A percentile compares a stretch with the other conserved stretches of the same genome.
These are phyloP conservation scores for Ips typographus DNA, from an alignment of 1,140 invertebrate species.

Conservation along the genomic window DNA sequence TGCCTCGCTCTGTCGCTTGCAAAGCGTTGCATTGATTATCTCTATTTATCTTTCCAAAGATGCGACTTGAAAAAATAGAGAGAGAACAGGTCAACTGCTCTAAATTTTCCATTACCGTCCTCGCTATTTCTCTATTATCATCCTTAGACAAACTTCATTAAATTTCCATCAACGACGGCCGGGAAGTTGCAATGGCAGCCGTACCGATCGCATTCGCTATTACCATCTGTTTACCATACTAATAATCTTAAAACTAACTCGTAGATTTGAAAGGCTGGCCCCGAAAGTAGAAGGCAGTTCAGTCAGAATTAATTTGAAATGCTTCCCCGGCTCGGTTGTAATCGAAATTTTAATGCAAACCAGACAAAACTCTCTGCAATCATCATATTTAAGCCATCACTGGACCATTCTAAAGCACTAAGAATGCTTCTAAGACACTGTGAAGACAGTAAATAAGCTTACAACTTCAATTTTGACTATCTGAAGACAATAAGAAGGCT, in stretches of 20 bases:
- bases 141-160: conserved; percentile 27
- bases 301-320: too few species aligned
- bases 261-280: conserved; percentile 21
- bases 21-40: conserved; percentile 32
- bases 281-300: too few species aligned
- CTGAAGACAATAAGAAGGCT: too few species aligned
- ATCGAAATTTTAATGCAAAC: too few species aligned
- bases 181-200: conserved; percentile 20
- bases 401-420: too few species aligned
- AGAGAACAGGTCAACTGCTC: conserved; percentile 8
- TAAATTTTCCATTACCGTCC: conserved; percentile 22
- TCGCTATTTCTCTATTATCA: conserved; percentile 20
- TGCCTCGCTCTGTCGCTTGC: conserved; percentile 31
- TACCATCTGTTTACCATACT: conserved; percentile 33
- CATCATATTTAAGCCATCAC: too few species aligned
- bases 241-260: conserved; percentile 29
- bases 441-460: too few species aligned
- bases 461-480: too few species aligned
- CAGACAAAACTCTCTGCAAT: too few species aligned
- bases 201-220: conserved; percentile 11
- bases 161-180: conserved; percentile 24
- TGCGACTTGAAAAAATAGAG: too few species aligned
- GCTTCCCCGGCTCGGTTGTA: too few species aligned
- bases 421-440: too few species aligned
- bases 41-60: conserved; percentile 30